Percentiles rank a stretch among this genome's conserved stretches.
phyloP scores from a whole-genome alignment of 2,113 vertebrate species.

The Pipa parva region DNA sequence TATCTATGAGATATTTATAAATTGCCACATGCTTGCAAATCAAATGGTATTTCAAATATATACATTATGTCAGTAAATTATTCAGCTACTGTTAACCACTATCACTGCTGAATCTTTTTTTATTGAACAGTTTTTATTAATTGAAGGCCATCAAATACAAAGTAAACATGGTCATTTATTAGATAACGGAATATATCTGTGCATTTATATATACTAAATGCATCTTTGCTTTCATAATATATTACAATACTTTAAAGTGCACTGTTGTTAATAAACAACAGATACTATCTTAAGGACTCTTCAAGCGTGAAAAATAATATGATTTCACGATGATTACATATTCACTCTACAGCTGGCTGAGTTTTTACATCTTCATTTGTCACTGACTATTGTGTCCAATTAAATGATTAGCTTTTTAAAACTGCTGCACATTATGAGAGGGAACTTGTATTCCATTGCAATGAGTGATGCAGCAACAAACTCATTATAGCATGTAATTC shows the following conservation, averaged over 20 bases:
- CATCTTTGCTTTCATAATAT: background rate
- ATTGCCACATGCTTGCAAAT: no score
- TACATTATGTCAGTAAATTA: no score
- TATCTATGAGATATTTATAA: no score
- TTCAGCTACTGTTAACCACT: no score
- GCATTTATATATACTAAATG: background rate
- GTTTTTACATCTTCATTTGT: slow-evolving; percentile 99
- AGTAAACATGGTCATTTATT: no score
- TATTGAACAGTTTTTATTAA: no score
- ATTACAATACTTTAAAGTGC: slow-evolving; percentile 60
- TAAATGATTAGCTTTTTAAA: slow-evolving; percentile 99
- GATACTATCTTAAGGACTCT: slow-evolving; percentile 97
- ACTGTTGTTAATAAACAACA: slow-evolving; percentile 79
- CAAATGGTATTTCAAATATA: no score
- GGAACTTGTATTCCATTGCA: slow-evolving; percentile 98
- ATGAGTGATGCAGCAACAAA: slow-evolving; percentile 99
- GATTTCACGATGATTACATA: slow-evolving; percentile 99
- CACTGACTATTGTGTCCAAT: slow-evolving; percentile 99
- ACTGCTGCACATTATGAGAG: slow-evolving; percentile 95
- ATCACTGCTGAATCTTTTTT: no score
- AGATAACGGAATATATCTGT: no score
- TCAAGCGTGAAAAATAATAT: slow-evolving; percentile 99
- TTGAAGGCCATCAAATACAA: no score
- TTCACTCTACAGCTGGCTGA: slow-evolving; percentile 99
- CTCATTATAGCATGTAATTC: slow-evolving; percentile 99